These are phyloP conservation scores for Drosophila niveifrons DNA, from an alignment of 2,888 invertebrate genomes.

Conservation along the genomic window DNA sequence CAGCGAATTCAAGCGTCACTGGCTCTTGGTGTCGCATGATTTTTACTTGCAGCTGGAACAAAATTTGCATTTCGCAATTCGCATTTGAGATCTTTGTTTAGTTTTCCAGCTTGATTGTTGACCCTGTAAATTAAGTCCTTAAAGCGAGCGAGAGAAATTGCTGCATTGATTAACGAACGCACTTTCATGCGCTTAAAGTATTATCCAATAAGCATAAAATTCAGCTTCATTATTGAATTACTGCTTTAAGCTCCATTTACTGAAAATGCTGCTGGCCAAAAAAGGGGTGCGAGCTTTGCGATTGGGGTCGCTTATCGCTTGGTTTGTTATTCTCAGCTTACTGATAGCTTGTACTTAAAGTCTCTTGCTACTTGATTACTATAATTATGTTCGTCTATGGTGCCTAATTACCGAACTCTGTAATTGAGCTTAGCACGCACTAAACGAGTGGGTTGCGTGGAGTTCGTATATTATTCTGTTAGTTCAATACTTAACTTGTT, in stretches of 20 bases:
- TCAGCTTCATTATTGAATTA: slow-evolving; percentile 20
- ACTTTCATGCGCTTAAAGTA: slow-evolving; percentile 37
- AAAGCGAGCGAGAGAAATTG: neutral
- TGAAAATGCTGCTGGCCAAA: slow-evolving; percentile 35
- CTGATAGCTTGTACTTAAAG: slow-evolving; percentile 20
- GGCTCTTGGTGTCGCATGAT: slow-evolving; percentile 42
- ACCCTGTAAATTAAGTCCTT: slow-evolving; percentile 16
- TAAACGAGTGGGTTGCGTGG: slow-evolving; percentile 3
- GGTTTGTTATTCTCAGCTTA: slow-evolving; percentile 20
- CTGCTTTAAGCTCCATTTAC: slow-evolving; percentile 14
- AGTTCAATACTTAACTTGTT: slow-evolving; percentile 22
- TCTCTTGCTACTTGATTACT: slow-evolving; percentile 32
- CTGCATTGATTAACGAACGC: slow-evolving; percentile 13
- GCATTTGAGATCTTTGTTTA: slow-evolving; percentile 29
- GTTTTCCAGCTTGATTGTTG: slow-evolving; percentile 15
- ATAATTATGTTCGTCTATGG: slow-evolving; percentile 34
- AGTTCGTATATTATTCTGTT: slow-evolving; percentile 9
- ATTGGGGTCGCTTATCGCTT: slow-evolving; percentile 32
- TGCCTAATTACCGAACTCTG: slow-evolving; percentile 23
- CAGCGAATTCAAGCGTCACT: slow-evolving; percentile 14
- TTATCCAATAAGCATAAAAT: slow-evolving; percentile 47
- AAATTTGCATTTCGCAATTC: slow-evolving; percentile 13
- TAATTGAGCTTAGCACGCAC: slow-evolving; percentile 37
- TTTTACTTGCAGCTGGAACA: slow-evolving; percentile 38
- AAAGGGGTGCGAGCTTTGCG: slow-evolving; percentile 29